A percentile compares a stretch with the other conserved stretches of the same genome.
phyloP scores from a whole-genome alignment of 2,113 vertebrate species.

The Burhinus bistriatus region DNA sequence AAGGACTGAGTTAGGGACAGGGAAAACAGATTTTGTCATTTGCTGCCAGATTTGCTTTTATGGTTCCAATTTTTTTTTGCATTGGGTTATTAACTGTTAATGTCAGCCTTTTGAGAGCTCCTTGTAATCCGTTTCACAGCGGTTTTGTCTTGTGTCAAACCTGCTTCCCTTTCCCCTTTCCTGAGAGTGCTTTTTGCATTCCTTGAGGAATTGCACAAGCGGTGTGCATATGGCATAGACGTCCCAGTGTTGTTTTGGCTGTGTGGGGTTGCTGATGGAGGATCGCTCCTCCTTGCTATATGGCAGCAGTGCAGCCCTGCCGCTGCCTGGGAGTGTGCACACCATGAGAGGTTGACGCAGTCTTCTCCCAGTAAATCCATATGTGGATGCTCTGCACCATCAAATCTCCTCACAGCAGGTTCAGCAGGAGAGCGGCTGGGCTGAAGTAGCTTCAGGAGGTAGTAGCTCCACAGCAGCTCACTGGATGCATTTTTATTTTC shows the following conservation, averaged over 20 bases:
- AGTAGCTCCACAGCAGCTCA: neutral
- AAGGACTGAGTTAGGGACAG: neutral
- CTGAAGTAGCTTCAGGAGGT: neutral
- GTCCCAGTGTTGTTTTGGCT: neutral
- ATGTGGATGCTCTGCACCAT: neutral
- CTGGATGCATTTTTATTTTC: neutral
- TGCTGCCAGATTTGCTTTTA: neutral
- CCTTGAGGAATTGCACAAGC: neutral
- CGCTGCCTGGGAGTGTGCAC: fast-evolving
- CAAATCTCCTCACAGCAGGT: neutral
- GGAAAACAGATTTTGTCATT: neutral
- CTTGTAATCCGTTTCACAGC: neutral
- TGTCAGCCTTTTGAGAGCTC: neutral
- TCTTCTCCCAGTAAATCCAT: neutral
- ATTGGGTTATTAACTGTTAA: neutral
- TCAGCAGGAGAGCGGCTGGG: neutral
- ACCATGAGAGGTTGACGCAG: fast-evolving
- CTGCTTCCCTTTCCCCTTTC: neutral
- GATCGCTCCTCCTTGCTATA: neutral
- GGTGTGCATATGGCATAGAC: neutral
- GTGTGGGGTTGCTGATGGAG: neutral
- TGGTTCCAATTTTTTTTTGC: neutral
- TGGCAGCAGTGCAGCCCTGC: neutral
- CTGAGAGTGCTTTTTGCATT: neutral
- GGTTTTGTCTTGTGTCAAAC: neutral